phyloP scores from a whole-genome alignment of 2,888 invertebrate genomes.

The Caradrina clavipalpis region DNA sequence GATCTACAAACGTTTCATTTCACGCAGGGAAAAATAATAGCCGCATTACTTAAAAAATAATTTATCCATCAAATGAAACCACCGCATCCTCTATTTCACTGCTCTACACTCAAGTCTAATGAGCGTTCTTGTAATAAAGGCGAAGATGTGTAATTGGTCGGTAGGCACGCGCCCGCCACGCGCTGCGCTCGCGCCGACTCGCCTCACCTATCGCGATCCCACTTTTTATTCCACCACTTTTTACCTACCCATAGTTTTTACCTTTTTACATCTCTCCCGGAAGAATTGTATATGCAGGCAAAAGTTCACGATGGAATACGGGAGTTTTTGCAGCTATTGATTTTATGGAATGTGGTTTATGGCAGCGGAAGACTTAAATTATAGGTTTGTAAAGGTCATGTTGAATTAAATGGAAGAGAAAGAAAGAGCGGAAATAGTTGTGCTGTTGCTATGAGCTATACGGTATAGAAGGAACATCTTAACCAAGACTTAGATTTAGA shows the following conservation, averaged over 20 bases:
- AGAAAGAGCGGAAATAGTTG: not conserved
- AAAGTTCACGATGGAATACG: constrained; percentile 49
- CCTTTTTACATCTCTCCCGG: constrained; percentile 56
- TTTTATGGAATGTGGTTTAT: constrained; percentile 43
- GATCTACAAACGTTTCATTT: too few relatives aligned
- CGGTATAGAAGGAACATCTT: too few relatives aligned
- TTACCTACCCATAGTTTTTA: constrained; percentile 39
- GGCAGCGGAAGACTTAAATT: constrained; percentile 11
- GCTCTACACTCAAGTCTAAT: constrained; percentile 74
- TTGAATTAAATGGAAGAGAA: not conserved
- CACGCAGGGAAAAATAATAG: too few relatives aligned
- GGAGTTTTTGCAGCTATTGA: constrained; percentile 41
- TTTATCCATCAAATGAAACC: not conserved
- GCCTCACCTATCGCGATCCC: constrained; percentile 66
- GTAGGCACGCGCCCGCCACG: constrained; percentile 85
- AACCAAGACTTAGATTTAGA: too few relatives aligned
- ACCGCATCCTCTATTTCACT: constrained; percentile 51
- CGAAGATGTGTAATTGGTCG: constrained; percentile 86
- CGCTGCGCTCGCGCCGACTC: constrained; percentile 74
- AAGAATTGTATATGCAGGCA: constrained; percentile 58
- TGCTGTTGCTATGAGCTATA: not conserved
- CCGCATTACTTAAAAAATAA: too few relatives aligned
- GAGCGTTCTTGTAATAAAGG: constrained; percentile 87
- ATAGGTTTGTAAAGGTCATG: constrained; percentile 37
- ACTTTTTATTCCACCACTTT: constrained; percentile 56